phyloP scores from a whole-genome alignment of 2,113 vertebrate species.

The Trematocara stigmaticum region DNA sequence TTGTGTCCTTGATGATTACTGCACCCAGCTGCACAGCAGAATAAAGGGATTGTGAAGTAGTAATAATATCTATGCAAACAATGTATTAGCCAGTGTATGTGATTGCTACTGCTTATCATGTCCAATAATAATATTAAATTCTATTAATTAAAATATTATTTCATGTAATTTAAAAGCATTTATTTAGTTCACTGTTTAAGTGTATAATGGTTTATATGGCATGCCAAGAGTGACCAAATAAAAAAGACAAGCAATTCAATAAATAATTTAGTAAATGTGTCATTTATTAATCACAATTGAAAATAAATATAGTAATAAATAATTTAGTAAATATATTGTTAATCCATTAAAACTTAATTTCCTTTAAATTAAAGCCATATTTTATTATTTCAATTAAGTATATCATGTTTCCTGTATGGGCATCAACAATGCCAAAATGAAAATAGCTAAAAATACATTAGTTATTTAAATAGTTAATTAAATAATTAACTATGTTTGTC shows the following conservation, averaged over 20 bases:
- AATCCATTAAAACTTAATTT: neutral
- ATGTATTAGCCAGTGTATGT: neutral
- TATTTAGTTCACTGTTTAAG: neutral
- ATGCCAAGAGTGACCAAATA: neutral
- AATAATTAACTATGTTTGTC: neutral
- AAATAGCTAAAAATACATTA: neutral
- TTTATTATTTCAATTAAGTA: neutral
- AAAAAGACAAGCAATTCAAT: neutral
- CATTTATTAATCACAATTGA: neutral
- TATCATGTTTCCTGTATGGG: neutral
- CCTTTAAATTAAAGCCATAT: neutral
- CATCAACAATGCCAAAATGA: neutral
- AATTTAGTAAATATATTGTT: neutral
- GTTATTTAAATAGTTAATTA: neutral
- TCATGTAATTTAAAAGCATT: neutral
- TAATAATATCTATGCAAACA: neutral
- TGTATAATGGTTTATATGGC: neutral
- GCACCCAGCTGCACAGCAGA: neutral
- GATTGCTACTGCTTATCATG: neutral
- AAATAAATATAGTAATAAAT: neutral
- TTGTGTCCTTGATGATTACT: neutral
- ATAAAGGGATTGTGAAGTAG: neutral
- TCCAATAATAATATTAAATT: neutral
- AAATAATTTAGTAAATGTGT: neutral
- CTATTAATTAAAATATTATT: neutral